phyloP scores from a whole-genome alignment of 2,113 vertebrate species.

The Oncorhynchus tshawytscha region DNA sequence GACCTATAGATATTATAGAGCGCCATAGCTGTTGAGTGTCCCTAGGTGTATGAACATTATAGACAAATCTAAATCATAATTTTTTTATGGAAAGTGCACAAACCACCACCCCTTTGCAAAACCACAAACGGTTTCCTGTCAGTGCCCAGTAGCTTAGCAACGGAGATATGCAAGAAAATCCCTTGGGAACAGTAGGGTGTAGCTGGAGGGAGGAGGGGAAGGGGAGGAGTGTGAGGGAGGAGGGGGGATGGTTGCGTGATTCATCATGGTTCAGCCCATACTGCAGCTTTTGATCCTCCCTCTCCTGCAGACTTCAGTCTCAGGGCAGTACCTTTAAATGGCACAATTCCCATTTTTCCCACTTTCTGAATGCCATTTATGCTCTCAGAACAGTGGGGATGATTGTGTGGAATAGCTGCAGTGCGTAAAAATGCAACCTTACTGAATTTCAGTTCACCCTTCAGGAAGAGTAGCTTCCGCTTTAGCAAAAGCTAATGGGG shows the following conservation, averaged over 20 bases:
- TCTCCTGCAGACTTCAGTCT: neutral
- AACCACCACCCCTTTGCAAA: neutral
- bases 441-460: neutral
- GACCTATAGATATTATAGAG: too few species aligned
- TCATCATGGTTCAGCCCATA: constrained; percentile 2
- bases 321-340: constrained; percentile 12
- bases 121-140: neutral
- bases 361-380: neutral
- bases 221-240: neutral
- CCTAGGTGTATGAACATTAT: too few species aligned
- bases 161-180: constrained; percentile 27
- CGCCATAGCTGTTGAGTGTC: too few species aligned
- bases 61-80: too few species aligned
- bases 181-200: constrained; percentile 24
- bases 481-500: too few species aligned
- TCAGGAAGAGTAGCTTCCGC: too few species aligned
- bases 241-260: constrained; percentile 19
- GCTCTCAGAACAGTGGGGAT: neutral
- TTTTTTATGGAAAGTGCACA: too few species aligned
- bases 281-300: neutral
- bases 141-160: constrained; percentile 33
- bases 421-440: neutral
- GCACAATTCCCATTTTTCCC: neutral
- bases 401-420: neutral
- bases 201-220: constrained; percentile 11